Conservation (phyloP, 1,140 invertebrate genomes). For the Solenopsis fugax region DNA sequence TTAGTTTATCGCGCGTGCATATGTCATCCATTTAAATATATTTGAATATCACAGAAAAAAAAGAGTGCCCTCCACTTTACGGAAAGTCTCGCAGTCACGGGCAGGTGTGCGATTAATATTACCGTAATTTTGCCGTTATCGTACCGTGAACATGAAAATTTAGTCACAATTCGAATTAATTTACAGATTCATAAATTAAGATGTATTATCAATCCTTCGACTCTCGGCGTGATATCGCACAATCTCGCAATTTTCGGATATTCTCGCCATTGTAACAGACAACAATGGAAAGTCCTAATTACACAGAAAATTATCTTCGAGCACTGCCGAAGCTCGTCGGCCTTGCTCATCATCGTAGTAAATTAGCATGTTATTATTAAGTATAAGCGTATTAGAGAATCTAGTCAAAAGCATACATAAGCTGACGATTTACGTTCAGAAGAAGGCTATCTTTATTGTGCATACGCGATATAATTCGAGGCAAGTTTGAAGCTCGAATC, state of each 20-base stretch:
- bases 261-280: slow-evolving; percentile 19
- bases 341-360: background rate
- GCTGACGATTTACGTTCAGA: background rate
- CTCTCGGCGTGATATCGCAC: background rate
- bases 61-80: background rate
- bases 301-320: slow-evolving; percentile 20
- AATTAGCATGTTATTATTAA: slow-evolving; percentile 6
- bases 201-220: background rate
- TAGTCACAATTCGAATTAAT: slow-evolving; percentile 5
- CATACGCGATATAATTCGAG: background rate
- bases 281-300: slow-evolving; percentile 24
- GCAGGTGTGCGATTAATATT: background rate
- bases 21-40: slow-evolving; percentile 19
- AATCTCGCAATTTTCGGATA: background rate
- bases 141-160: background rate
- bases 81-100: background rate
- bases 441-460: background rate
- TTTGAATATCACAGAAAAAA: slow-evolving; percentile 26
- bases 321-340: background rate
- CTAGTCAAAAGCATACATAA: background rate
- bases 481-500: background rate
- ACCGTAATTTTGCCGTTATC: background rate
- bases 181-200: slow-evolving; percentile 2
- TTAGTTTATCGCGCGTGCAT: slow-evolving; percentile 8
- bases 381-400: background rate